Percentiles rank a stretch among this genome's conserved stretches.
Conservation (phyloP, 2,888 invertebrate genomes). For the Coremacera marginata region DNA sequence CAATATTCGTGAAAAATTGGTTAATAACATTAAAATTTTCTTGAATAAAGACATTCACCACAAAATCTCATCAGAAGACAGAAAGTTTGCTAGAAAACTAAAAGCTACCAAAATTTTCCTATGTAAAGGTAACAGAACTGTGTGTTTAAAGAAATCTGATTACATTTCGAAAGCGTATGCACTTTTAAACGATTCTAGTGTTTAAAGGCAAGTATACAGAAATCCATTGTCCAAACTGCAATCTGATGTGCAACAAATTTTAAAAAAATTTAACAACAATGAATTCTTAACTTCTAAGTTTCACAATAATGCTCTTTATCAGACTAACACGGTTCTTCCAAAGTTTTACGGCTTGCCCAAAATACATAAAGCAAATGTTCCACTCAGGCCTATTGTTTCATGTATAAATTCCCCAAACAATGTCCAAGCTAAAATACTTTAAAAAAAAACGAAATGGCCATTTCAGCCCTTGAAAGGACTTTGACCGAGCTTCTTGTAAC, state of each 20-base stretch:
- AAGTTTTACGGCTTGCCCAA: too few relatives aligned
- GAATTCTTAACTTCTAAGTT: neutral
- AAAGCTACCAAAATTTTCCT: neutral
- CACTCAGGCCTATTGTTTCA: neutral
- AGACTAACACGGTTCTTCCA: too few relatives aligned
- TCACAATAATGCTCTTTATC: neutral
- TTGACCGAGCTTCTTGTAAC: too few relatives aligned
- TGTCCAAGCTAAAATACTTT: neutral
- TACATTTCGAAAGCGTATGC: too few relatives aligned
- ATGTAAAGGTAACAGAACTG: neutral
- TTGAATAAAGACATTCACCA: neutral
- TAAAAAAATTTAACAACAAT: neutral
- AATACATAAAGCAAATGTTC: too few relatives aligned
- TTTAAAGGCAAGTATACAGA: neutral
- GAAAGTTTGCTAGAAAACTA: neutral
- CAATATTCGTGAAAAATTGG: neutral
- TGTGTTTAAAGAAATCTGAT: neutral
- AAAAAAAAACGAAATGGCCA: too few relatives aligned
- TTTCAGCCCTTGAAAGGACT: too few relatives aligned
- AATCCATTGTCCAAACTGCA: neutral
- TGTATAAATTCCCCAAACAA: neutral
- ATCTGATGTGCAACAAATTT: conserved; percentile 4
- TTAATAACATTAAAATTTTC: neutral
- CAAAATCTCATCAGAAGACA: neutral
- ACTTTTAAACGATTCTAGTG: neutral